Base-by-base conservation (phyloP, 2,888 invertebrate species). In the Tricholauxania praeusta region DNA sequence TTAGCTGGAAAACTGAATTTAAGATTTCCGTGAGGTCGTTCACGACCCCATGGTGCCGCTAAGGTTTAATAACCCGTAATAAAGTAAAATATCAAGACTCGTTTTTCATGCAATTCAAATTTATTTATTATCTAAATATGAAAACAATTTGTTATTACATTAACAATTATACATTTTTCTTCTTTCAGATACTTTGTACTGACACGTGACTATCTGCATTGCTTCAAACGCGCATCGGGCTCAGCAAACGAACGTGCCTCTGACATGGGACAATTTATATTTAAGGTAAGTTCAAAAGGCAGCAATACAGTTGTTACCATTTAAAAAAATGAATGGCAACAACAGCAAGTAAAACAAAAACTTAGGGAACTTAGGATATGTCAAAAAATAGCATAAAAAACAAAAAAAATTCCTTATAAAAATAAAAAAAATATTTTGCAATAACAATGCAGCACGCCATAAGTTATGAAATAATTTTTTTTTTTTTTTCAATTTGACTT, bases 241-340 rank as follows among this genome's bases (percentile, higher is more conserved):
- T 88, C 89, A 71, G 86, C 86, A 22, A 86, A 85, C 75, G 87
- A 87, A 79, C 83, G 87, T 76, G 90, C 91, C 75, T 91, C 91
- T 17, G 91, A 91, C 82, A 91, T 91, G 91, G 91, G 91, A 76
- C 90, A 90, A 85, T 91, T 91, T 83, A 89, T 91, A 78, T 91
- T 91, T 87, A 91, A 91, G 88, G 90, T 89, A 84, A 85, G 87
- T 84, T 65, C 51, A 17, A 49, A 55, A 67, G 57, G 67, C 39
- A 57, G 32, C 67, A 66, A 55, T 53, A 51, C 64, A 22, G 51
- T 47, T 47, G 63, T 63, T 47, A 47, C 32, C 28, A 15, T 28
- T 17, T n/a, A 12, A 32, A 28, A 22, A 52, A 17, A 6, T 17
- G 28, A 39, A 10, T 10, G 10, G 2, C 5, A 39, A 39, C 39